These are phyloP conservation scores for Ochropleura plecta DNA, from an alignment of 2,888 invertebrate genomes.

Conservation along the genomic window DNA sequence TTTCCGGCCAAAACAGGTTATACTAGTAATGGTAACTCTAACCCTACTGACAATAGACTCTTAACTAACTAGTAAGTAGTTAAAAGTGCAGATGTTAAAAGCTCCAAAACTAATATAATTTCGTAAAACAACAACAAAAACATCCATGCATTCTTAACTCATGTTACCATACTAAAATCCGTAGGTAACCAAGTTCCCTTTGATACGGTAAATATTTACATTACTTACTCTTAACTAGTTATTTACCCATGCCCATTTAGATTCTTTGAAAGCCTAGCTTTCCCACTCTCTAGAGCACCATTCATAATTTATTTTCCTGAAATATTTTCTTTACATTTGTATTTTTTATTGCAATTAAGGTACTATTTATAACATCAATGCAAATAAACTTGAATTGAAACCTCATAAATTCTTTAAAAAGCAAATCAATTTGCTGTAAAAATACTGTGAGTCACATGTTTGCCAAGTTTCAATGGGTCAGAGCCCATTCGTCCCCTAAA, in stretches of 20 bases:
- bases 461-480: not conserved
- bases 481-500: too few species aligned
- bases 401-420: not conserved
- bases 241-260: not conserved
- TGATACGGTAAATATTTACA: not conserved
- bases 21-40: too few species aligned
- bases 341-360: not conserved
- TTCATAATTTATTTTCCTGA: conserved; percentile 7
- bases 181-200: too few species aligned
- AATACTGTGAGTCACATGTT: not conserved
- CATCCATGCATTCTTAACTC: too few species aligned
- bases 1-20: too few species aligned
- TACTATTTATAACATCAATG: not conserved
- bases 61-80: too few species aligned
- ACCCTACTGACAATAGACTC: too few species aligned
- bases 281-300: not conserved
- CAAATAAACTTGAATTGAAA: conserved; percentile 1
- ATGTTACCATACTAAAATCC: too few species aligned
- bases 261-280: not conserved
- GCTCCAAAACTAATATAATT: too few species aligned
- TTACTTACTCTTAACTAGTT: not conserved
- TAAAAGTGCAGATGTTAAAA: too few species aligned
- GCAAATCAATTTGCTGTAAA: not conserved
- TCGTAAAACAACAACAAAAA: too few species aligned
- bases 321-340: not conserved